Conservation (phyloP, 2,888 invertebrate species). For the Epinotia ramella region DNA sequence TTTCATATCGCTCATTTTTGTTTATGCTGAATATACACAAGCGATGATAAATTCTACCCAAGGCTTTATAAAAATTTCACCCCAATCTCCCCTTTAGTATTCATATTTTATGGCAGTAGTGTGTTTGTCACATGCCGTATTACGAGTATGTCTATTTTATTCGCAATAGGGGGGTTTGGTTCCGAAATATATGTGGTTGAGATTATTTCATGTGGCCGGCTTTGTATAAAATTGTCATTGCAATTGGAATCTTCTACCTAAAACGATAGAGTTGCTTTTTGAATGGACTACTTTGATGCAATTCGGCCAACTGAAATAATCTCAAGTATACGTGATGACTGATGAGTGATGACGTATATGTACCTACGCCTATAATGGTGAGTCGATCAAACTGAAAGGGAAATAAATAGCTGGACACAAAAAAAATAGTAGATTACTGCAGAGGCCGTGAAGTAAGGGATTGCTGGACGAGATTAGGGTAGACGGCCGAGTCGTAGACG, state of each 20-base stretch:
- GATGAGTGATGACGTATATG: slow-evolving; percentile 17
- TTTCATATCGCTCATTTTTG: slow-evolving; percentile 43
- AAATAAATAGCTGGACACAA: not conserved
- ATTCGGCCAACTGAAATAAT: too few relatives aligned
- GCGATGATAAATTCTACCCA: slow-evolving; percentile 55
- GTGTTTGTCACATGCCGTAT: slow-evolving; percentile 52
- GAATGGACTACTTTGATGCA: too few relatives aligned
- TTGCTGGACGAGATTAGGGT: too few relatives aligned
- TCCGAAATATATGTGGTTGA: not conserved
- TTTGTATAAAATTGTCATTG: too few relatives aligned
- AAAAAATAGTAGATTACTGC: too few relatives aligned
- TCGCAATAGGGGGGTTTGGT: slow-evolving; percentile 30
- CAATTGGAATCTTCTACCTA: too few relatives aligned
- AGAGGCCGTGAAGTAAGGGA: too few relatives aligned
- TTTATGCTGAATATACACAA: slow-evolving; percentile 38
- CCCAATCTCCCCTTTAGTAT: slow-evolving; percentile 52
- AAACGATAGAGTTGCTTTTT: too few relatives aligned
- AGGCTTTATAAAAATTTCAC: slow-evolving; percentile 56
- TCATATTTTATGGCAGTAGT: slow-evolving; percentile 59
- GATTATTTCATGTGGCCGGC: not conserved
- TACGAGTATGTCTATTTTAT: slow-evolving; percentile 30
- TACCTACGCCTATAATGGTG: not conserved
- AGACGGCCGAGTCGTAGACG: too few relatives aligned
- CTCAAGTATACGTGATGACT: not conserved
- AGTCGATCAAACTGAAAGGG: slow-evolving; percentile 1